Conservation (phyloP, 2,888 invertebrate species). For the Mystacides longicornis region DNA sequence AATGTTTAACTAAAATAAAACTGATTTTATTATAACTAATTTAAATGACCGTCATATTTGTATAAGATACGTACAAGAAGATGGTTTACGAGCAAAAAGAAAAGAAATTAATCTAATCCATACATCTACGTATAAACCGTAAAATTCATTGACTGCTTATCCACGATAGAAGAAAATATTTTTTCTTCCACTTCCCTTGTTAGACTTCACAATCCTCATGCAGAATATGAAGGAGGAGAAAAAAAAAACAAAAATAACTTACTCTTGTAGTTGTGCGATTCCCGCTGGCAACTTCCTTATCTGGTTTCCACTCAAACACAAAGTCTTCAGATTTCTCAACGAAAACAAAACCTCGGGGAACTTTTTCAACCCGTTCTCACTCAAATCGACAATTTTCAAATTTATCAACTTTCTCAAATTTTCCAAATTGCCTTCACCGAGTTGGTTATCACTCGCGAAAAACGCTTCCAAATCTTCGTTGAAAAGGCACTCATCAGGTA, state of each 20-base stretch:
- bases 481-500: constrained; percentile 33
- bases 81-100: no score
- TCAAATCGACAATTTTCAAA: constrained; percentile 38
- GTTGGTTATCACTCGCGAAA: constrained; percentile 28
- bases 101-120: no score
- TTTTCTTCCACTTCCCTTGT: background rate
- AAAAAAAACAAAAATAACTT: constrained; percentile 31
- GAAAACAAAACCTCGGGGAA: constrained; percentile 55
- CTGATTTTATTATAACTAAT: no score
- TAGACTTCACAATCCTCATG: background rate
- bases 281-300: constrained; percentile 57
- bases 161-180: background rate
- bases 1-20: no score
- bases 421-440: constrained; percentile 27
- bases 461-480: constrained; percentile 28
- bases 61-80: no score
- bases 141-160: no score
- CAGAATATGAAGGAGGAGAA: background rate
- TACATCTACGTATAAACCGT: no score
- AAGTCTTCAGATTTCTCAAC: constrained; percentile 51
- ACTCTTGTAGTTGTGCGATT: constrained; percentile 52
- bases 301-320: constrained; percentile 63
- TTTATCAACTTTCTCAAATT: constrained; percentile 26
- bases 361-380: constrained; percentile 50
- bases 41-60: no score